Percentiles rank a stretch among this genome's conserved stretches.
These are phyloP conservation scores for Etheostoma cragini DNA, from an alignment of 2,113 vertebrate genomes.

Conservation along the genomic window DNA sequence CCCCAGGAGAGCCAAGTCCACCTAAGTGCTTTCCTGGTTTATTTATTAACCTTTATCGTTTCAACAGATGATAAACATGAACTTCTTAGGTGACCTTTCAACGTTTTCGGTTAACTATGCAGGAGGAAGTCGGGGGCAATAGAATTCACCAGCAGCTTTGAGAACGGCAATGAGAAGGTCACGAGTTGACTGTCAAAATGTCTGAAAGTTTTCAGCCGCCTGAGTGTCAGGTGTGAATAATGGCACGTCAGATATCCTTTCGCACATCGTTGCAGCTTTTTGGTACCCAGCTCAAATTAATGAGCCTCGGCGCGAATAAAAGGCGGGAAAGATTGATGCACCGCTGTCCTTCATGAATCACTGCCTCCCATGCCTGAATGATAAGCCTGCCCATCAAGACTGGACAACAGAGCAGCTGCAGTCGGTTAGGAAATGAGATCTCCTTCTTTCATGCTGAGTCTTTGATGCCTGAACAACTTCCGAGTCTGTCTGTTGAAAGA, in stretches of 20 bases:
- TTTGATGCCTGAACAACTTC: conserved; percentile 53
- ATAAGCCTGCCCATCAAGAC: conserved; percentile 61
- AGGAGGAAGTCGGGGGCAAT: conserved; percentile 13
- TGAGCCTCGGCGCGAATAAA: conserved; percentile 24
- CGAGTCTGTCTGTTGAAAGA: conserved; percentile 28
- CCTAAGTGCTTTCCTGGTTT: conserved; percentile 30
- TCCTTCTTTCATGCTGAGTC: not conserved
- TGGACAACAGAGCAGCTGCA: conserved; percentile 46
- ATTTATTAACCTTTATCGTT: conserved; percentile 75
- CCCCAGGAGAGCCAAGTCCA: conserved; percentile 34
- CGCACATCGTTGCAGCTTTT: not conserved
- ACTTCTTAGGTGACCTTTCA: conserved; percentile 68
- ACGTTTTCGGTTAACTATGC: conserved; percentile 41
- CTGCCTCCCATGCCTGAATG: conserved; percentile 42
- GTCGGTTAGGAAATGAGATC: conserved; percentile 30
- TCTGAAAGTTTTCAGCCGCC: conserved; percentile 14
- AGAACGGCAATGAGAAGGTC: conserved; percentile 38
- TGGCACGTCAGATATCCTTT: not conserved
- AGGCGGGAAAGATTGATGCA: conserved; percentile 33
- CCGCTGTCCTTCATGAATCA: conserved; percentile 54
- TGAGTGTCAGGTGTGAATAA: conserved; percentile 24
- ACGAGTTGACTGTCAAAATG: conserved; percentile 39
- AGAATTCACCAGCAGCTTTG: conserved; percentile 22
- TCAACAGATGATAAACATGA: conserved; percentile 63
- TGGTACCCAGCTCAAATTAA: conserved; percentile 16